Evolutionary conservation across 2,888 invertebrate species (phyloP).

Genomic region (Rhagonycha fulva): DNA sequence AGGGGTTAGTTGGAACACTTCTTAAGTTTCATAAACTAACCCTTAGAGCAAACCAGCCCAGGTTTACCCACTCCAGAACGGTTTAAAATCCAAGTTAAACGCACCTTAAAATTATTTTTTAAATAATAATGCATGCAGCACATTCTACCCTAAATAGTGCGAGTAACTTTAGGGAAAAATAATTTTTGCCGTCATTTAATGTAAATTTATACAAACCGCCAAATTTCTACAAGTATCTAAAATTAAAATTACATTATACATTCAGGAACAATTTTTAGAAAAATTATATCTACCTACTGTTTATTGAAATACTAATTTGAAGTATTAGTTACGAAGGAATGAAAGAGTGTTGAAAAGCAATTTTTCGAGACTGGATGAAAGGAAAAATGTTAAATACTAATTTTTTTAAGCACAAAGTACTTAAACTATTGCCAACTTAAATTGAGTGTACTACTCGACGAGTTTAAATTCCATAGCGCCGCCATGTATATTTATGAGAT

Average conservation of each 20-base stretch:
- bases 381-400: background rate
- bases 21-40: background rate
- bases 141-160: background rate
- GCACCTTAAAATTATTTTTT: background rate
- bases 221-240: background rate
- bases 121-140: background rate
- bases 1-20: background rate
- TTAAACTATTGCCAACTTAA: background rate
- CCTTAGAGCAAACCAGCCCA: no score
- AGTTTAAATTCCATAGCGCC: slow-evolving; percentile 8
- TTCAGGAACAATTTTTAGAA: background rate
- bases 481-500: slow-evolving; percentile 23
- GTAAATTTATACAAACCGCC: background rate
- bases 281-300: background rate
- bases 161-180: background rate
- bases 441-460: background rate
- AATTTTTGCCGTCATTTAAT: background rate
- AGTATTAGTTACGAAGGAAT: background rate
- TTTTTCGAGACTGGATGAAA: background rate
- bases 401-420: background rate
- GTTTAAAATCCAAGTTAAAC: no score
- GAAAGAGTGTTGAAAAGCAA: background rate
- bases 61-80: no score
- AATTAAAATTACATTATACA: background rate
- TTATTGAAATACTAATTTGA: background rate